Evolutionary conservation across 2,113 vertebrate species (phyloP).

Genomic region (Ciconia maguari): DNA sequence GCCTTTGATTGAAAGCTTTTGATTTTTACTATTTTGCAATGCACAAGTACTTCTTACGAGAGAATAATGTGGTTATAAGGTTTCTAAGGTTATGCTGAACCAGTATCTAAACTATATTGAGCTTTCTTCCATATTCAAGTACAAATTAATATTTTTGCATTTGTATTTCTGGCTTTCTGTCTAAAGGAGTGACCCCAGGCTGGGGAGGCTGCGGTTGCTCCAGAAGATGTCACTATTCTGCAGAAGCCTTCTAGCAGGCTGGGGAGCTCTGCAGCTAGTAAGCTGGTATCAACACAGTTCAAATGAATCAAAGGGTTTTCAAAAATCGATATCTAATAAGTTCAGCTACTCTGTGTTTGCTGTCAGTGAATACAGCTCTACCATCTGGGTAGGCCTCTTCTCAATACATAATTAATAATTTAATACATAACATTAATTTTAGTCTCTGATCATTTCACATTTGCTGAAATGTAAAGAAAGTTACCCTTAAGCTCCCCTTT

Average conservation of each 20-base stretch:
- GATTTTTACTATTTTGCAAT: neutral
- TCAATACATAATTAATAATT: neutral
- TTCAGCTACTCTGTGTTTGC: neutral
- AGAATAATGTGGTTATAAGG: neutral
- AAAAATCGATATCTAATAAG: neutral
- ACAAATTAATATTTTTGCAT: neutral
- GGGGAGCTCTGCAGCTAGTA: accelerated
- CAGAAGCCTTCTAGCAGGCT: neutral
- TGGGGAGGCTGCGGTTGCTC: neutral
- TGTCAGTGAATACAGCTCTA: neutral
- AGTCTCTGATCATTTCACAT: neutral
- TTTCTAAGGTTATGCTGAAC: neutral
- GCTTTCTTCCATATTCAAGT: neutral
- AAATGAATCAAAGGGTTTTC: neutral
- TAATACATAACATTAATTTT: neutral
- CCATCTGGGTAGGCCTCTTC: neutral
- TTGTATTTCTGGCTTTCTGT: accelerated
- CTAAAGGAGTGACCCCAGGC: neutral
- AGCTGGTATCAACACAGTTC: accelerated
- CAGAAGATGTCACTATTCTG: neutral
- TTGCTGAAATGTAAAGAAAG: neutral
- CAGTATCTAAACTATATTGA: neutral
- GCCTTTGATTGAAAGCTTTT: neutral
- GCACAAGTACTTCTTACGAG: neutral
- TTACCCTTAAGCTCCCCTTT: neutral